These are phyloP conservation scores for Tamandua tetradactyla DNA, from an alignment of 2,797 vertebrate species.

Conservation along the genomic window DNA sequence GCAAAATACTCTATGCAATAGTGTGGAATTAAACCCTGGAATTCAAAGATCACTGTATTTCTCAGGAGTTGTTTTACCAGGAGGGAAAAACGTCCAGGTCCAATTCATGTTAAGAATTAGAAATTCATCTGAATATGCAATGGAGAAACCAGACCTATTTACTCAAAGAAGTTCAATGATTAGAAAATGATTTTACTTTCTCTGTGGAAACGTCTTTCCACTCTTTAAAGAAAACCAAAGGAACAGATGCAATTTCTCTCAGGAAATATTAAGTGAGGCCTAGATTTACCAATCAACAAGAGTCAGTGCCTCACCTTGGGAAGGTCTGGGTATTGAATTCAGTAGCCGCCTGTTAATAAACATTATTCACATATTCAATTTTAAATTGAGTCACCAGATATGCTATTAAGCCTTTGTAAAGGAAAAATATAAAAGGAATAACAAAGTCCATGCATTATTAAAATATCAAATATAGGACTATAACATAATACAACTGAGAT, in stretches of 20 bases:
- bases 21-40: no score
- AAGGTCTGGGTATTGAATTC: not conserved
- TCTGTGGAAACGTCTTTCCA: not conserved
- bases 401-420: not conserved
- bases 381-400: not conserved
- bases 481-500: not conserved
- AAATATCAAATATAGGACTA: conserved; percentile 49
- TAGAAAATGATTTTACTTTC: conserved; percentile 1
- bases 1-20: no score
- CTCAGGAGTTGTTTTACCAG: conserved; percentile 15
- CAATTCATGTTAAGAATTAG: conserved; percentile 28
- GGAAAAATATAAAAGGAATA: conserved; percentile 17
- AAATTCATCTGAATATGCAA: not conserved
- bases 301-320: conserved; percentile 34
- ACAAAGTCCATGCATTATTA: conserved; percentile 38
- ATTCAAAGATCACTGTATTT: no score
- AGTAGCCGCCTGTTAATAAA: not conserved
- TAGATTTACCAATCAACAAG: not conserved
- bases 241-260: conserved; percentile 46
- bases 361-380: conserved; percentile 1
- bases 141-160: conserved; percentile 27
- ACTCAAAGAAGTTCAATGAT: conserved; percentile 39
- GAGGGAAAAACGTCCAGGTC: not conserved
- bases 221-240: not conserved
- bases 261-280: not conserved